Base-by-base conservation (phyloP, 2,888 invertebrate species). In the Pheosia gnoma region DNA sequence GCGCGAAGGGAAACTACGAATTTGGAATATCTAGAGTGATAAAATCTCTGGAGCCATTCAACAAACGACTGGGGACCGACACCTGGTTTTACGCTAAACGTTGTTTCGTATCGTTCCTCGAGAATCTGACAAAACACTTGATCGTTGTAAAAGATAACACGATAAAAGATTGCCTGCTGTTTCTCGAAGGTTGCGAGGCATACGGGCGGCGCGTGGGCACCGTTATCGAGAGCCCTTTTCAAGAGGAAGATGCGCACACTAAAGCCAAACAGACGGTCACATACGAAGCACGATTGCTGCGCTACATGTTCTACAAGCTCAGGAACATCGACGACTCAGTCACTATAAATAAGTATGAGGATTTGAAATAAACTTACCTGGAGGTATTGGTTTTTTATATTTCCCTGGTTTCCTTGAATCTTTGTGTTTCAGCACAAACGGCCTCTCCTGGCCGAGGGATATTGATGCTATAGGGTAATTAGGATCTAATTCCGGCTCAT, bases 51-150 rank as follows among this genome's bases (percentile, higher is more conserved):
- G 98, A 98, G 81, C 98, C 98, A 0, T 98, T 97, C 80, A 97
- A 97, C 82, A 98, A 98, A 87, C 97, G 99, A 83, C 94, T 99
- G 8, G 99, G 99, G 13, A 98, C 99, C 0, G 99, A 99, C 83
- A 99, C 99, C 4, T 99, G 99, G 99, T 97, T 98, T 85, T 99
- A 99, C 85, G 98, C 99, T 1, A 99, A 99, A 86, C 95, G 99
- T 65, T 99, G 99, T 84, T 98, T 99, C 84, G 91, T 99, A 62
- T 98, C 98, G n/a, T 95, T 98, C 77, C 95, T 98, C 63, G 98
- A 98, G 91, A 98, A 98, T 87, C 93, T 98, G 75, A 95, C 98
- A 0, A 98, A 98, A 81, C 98, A 98, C 84, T 95, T 98, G 91
- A 97, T 98, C 62, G 96, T 97, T 57, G 95, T 98, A 59, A 95